A percentile compares a stretch with the other conserved stretches of the same genome.
Conservation (phyloP, 2,113 vertebrate genomes). For the Cervus canadensis region DNA sequence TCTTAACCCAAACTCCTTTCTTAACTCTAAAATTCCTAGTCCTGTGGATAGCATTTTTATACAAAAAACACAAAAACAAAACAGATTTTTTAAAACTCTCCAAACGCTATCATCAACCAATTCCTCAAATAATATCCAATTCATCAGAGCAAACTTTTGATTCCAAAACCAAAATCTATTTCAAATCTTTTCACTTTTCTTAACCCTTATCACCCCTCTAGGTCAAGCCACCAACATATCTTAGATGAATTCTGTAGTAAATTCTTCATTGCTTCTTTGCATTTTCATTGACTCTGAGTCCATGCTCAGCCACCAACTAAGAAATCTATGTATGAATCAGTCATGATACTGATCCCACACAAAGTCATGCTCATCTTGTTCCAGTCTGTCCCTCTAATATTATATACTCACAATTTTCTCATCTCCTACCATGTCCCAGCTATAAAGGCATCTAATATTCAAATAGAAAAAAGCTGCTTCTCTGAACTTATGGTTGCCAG, state of each 20-base stretch:
- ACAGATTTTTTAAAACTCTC: not conserved
- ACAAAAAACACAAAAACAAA: not conserved
- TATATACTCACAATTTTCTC: rapidly evolving
- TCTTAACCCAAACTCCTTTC: not conserved
- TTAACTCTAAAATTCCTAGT: not conserved
- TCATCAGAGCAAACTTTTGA: not conserved
- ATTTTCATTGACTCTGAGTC: not conserved
- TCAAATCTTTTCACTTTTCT: not conserved
- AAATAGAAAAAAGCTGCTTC: not conserved
- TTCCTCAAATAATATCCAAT: not conserved
- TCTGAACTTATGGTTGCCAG: not conserved
- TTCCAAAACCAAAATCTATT: not conserved
- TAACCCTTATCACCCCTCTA: not conserved
- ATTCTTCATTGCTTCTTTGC: not conserved
- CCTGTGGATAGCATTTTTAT: not conserved
- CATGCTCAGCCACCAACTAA: not conserved
- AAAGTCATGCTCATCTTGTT: too few relatives aligned
- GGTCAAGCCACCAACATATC: not conserved
- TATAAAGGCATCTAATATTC: not conserved
- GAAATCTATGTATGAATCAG: not conserved
- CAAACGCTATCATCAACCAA: not conserved
- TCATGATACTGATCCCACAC: not conserved
- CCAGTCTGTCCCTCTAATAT: not conserved
- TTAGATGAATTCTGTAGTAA: not conserved
- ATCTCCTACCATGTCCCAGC: rapidly evolving